Evolutionary conservation across 2,113 vertebrate genomes (phyloP), one percentile per base, ranked within the genome.

Genomic region (Mustelus asterias): DNA sequence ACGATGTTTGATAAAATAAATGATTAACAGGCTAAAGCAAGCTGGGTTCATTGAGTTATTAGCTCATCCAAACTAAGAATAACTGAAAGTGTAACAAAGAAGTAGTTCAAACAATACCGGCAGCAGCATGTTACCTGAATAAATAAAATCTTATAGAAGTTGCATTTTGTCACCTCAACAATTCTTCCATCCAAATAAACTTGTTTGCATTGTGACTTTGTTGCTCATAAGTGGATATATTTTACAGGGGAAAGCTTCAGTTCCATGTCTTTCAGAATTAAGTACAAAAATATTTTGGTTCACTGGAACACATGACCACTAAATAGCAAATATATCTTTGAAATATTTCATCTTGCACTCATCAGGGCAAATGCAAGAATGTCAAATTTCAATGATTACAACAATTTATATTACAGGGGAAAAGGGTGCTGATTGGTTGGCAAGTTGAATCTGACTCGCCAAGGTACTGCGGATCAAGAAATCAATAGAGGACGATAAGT

Each of bases 61-160:
- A 37, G 60, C n/a, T 93, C 60, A 93, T 93, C 20, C n/a, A 93
- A 65, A 93, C 60, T 67, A 93, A n/a, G 14, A 94, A 24, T 69
- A 94, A 93, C 8, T 93, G 33, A 93, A 94, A 94, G 60, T 94
- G 63, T 69, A 94, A 20, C 22, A 69, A 54, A 24, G 90, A 93
- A 60, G 20, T 69, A 69, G 7, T 1, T 93, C 13, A 41, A 37
- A 67, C 33, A 69, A 26, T 69, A 8, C 60, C 69, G 48, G 48
- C n/a, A 41, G 22, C 60, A 69, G 18, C 60, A 69, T 24, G 60
- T 41, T 41, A 29, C 6, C 69, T 94, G 20, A 94, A 94, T 65
- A 94, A 69, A 94, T 22, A 22, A n/a, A 29, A 93, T 13, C 60
- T 2, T 3, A 1, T 29, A 4, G 20, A 94, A 37, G 20, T 44